Conservation (phyloP, 2,888 invertebrate species). For the Saturnia japonica region DNA sequence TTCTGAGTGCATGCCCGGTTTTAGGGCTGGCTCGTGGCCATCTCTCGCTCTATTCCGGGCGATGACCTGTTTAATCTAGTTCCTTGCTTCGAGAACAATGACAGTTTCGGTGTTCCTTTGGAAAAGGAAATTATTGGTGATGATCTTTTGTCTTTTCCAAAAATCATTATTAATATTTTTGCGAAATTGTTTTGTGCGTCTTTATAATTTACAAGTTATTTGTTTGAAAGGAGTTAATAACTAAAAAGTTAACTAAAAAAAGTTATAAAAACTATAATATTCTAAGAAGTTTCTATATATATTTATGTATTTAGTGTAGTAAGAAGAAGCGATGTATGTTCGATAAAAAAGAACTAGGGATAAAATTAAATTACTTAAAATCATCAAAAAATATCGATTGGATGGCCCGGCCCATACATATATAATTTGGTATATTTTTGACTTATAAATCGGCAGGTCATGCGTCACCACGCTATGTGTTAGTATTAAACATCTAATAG, state of each 20-base stretch:
- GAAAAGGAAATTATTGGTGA: constrained; percentile 18
- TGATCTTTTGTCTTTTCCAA: constrained; percentile 18
- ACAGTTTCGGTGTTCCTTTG: constrained; percentile 21
- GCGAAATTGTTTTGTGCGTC: neutral
- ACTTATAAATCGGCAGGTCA: too few relatives aligned
- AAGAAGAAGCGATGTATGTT: too few relatives aligned
- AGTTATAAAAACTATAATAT: too few relatives aligned
- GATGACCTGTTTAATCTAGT: constrained; percentile 51
- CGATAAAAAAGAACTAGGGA: too few relatives aligned
- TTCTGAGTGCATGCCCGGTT: constrained; percentile 20
- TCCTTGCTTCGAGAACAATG: constrained; percentile 47
- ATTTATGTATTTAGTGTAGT: too few relatives aligned
- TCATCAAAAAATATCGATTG: too few relatives aligned
- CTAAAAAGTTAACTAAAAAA: neutral
- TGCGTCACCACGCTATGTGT: too few relatives aligned
- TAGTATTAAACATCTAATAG: too few relatives aligned
- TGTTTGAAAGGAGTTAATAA: neutral
- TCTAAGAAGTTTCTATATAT: too few relatives aligned
- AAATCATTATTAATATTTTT: neutral
- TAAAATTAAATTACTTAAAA: too few relatives aligned
- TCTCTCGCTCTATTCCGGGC: constrained; percentile 51
- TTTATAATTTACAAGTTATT: neutral
- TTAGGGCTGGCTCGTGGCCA: constrained; percentile 51
- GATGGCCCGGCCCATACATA: too few relatives aligned
- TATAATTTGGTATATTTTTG: too few relatives aligned